phyloP scores from a whole-genome alignment of 92 coral and sea anemone genomes.

The Palythoa grandiflora region DNA sequence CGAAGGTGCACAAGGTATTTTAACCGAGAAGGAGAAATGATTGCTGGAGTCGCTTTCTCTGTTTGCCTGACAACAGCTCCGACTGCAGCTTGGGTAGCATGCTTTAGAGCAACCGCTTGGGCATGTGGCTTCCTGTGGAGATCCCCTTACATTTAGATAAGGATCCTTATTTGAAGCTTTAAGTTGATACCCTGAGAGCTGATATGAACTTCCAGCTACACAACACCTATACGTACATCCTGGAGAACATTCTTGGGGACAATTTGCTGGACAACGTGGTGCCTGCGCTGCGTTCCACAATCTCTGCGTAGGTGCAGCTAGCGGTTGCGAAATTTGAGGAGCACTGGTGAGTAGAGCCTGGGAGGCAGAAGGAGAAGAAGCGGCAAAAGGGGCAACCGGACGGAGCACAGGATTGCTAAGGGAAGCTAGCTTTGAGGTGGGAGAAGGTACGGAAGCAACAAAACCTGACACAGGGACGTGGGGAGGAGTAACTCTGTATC shows the following conservation, averaged over 20 bases:
- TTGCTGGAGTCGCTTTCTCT: slow-evolving; percentile 8
- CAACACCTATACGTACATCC: slow-evolving; percentile 48
- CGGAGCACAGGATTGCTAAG: not conserved
- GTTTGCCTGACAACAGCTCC: slow-evolving; percentile 69
- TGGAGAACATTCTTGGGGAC: slow-evolving; percentile 67
- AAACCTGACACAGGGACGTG: slow-evolving; percentile 41
- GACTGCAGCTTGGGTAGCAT: slow-evolving; percentile 80
- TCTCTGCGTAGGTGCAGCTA: slow-evolving; percentile 20
- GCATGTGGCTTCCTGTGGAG: slow-evolving; percentile 38
- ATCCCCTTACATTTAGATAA: not conserved
- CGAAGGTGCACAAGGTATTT: slow-evolving; percentile 71
- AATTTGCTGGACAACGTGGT: slow-evolving; percentile 64
- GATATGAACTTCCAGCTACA: slow-evolving; percentile 18
- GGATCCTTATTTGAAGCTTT: not conserved
- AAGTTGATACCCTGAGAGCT: not conserved
- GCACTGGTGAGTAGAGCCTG: not conserved
- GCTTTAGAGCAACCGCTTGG: slow-evolving; percentile 68
- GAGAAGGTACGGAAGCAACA: slow-evolving; percentile 40
- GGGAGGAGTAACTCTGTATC: not conserved
- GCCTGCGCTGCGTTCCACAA: slow-evolving; percentile 48
- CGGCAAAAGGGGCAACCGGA: not conserved
- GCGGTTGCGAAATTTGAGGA: not conserved
- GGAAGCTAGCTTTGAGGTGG: not conserved
- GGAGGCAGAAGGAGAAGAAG: not conserved
- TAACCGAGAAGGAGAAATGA: slow-evolving; percentile 52